phyloP scores from a whole-genome alignment of 1,140 invertebrate genomes.

The Cydia splendana region DNA sequence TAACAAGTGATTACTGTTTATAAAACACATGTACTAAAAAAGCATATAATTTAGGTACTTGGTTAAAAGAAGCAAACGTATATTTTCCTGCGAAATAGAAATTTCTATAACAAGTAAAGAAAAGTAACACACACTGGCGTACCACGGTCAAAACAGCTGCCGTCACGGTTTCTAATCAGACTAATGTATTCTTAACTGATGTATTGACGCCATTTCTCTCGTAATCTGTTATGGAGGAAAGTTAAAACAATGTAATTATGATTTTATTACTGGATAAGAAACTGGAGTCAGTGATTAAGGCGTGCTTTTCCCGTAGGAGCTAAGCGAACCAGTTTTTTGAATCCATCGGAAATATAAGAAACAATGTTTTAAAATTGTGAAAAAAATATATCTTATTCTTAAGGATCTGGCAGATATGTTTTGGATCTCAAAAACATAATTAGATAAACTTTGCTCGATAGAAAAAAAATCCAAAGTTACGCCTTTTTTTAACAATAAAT shows the following conservation, averaged over 20 bases:
- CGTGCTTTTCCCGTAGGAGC: no score
- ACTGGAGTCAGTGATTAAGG: not conserved
- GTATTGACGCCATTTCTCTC: slow-evolving; percentile 9
- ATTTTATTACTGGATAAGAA: slow-evolving; percentile 1
- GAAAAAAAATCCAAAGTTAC: no score
- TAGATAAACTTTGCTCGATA: no score
- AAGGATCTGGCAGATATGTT: no score
- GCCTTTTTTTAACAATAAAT: no score
- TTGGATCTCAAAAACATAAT: no score
- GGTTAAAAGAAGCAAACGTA: not conserved
- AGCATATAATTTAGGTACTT: not conserved
- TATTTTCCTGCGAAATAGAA: not conserved
- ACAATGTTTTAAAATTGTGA: no score
- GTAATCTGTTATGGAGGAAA: slow-evolving; percentile 8
- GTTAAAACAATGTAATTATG: slow-evolving; percentile 4
- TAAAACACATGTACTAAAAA: not conserved
- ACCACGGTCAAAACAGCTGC: not conserved
- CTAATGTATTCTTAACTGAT: slow-evolving; percentile 31
- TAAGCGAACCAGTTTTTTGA: no score
- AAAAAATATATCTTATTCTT: no score
- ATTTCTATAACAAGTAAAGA: not conserved
- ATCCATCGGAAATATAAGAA: no score
- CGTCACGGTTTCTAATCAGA: slow-evolving; percentile 33
- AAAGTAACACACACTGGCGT: not conserved
- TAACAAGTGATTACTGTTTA: not conserved